These are phyloP conservation scores for Lamellibrachia satsuma DNA, from an alignment of 2,888 invertebrate genomes.

Conservation along the genomic window DNA sequence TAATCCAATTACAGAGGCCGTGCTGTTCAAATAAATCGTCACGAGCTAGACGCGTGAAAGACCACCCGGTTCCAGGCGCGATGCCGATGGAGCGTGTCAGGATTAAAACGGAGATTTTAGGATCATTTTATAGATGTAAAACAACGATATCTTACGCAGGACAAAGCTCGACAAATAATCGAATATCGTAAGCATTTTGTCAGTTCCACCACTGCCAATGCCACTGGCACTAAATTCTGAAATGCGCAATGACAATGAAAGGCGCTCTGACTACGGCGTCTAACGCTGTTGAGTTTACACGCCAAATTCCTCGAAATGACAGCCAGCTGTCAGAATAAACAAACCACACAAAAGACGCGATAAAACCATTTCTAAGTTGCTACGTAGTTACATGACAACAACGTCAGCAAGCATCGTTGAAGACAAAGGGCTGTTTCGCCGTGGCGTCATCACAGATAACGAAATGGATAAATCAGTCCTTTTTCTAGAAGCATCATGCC, in stretches of 20 bases:
- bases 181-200: background rate
- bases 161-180: background rate
- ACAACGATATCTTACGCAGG: background rate
- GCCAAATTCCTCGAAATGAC: slow-evolving; percentile 4
- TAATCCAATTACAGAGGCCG: background rate
- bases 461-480: background rate
- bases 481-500: slow-evolving; percentile 17
- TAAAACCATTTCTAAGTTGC: background rate
- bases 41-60: background rate
- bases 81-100: background rate
- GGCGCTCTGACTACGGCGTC: background rate
- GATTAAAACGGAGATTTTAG: background rate
- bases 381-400: slow-evolving; percentile 3
- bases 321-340: slow-evolving; percentile 13
- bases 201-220: background rate
- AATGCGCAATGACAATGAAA: background rate
- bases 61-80: background rate
- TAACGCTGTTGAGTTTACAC: background rate
- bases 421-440: slow-evolving; percentile 13
- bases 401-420: background rate
- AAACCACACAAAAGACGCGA: background rate
- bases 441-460: background rate
- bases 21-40: background rate
- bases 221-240: background rate
- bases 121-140: background rate